Conservation (phyloP, 2,113 vertebrate genomes). For the Pomatorhinus ruficollis region DNA sequence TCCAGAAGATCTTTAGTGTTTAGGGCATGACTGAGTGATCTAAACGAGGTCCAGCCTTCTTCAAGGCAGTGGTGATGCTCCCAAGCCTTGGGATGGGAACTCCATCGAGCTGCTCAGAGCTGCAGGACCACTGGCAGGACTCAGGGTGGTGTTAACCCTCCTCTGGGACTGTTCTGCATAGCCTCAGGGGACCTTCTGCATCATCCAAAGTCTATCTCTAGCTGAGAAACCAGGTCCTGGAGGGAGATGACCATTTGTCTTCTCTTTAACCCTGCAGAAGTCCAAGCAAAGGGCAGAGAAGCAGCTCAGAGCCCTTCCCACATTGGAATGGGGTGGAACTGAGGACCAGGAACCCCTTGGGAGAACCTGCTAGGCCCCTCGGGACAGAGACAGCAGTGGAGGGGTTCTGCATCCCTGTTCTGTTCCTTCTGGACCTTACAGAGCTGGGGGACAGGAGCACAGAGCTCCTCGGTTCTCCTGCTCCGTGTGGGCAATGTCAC, state of each 20-base stretch:
- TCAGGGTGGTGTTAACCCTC: background rate
- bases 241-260: background rate
- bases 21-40: background rate
- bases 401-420: background rate
- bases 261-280: background rate
- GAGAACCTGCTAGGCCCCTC: background rate
- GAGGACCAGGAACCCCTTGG: background rate
- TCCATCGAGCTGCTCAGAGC: background rate
- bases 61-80: fast-evolving
- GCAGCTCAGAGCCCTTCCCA: background rate
- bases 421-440: background rate
- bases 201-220: background rate
- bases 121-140: background rate
- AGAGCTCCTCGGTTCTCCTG: background rate
- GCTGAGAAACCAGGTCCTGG: background rate
- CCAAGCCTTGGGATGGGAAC: background rate
- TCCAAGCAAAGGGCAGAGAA: background rate
- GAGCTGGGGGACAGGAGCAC: background rate
- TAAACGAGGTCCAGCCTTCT: background rate
- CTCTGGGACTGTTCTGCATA: background rate
- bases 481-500: background rate
- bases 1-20: background rate
- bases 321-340: background rate
- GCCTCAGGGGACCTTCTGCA: background rate
- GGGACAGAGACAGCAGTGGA: background rate